Percentiles rank a stretch among this genome's conserved stretches.
These are phyloP conservation scores for Cheilosia grossa DNA, from an alignment of 2,888 invertebrate species.

Conservation along the genomic window DNA sequence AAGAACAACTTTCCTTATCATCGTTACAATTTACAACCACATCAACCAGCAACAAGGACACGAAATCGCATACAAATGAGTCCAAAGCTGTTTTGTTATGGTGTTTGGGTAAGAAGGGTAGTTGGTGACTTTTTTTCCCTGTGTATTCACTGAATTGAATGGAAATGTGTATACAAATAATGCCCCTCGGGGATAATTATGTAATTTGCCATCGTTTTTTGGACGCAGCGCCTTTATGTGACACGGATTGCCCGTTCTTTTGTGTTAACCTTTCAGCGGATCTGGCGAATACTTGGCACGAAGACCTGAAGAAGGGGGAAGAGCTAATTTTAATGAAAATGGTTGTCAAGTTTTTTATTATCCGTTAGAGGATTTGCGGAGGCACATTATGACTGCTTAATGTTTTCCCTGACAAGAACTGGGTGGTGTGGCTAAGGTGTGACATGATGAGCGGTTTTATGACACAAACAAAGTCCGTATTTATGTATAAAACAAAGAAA, in stretches of 20 bases:
- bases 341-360: constrained; percentile 62
- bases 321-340: constrained; percentile 65
- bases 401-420: constrained; percentile 38
- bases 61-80: constrained; percentile 72
- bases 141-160: constrained; percentile 34
- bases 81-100: constrained; percentile 73
- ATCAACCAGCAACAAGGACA: constrained; percentile 64
- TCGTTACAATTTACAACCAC: constrained; percentile 50
- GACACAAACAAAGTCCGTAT: constrained; percentile 21
- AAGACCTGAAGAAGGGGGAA: constrained; percentile 15
- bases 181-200: constrained; percentile 72
- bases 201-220: constrained; percentile 72
- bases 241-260: constrained; percentile 49
- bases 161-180: constrained; percentile 53
- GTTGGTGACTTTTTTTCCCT: constrained; percentile 37
- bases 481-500: not conserved
- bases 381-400: constrained; percentile 64
- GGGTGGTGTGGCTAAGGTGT: constrained; percentile 49
- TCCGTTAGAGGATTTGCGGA: constrained; percentile 65
- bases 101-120: constrained; percentile 60
- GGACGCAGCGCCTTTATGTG: constrained; percentile 40
- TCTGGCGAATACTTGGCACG: constrained; percentile 43
- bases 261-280: constrained; percentile 54
- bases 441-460: constrained; percentile 35
- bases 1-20: constrained; percentile 23